These are phyloP conservation scores for Euproctis similis DNA, from an alignment of 2,888 invertebrate genomes.

Conservation along the genomic window DNA sequence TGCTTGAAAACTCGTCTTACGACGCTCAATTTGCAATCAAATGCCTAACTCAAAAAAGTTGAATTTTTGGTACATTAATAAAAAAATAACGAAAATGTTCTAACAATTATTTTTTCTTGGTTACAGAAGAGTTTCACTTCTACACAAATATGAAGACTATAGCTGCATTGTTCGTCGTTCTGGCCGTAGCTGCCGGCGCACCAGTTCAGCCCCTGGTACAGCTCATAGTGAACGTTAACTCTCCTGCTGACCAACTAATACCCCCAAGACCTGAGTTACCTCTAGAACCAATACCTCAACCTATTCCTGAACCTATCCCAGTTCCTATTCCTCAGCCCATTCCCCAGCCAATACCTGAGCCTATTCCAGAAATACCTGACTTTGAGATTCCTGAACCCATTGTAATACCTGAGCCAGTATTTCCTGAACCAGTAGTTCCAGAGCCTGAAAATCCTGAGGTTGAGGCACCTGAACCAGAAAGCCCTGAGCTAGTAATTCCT, in stretches of 20 bases:
- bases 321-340: too few relatives aligned
- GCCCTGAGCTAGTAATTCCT: too few relatives aligned
- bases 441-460: slow-evolving; percentile 12
- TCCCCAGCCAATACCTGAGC: slow-evolving; percentile 1
- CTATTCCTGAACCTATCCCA: too few relatives aligned
- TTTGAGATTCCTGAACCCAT: slow-evolving; percentile 9
- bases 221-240: slow-evolving; percentile 42
- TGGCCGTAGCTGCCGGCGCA: slow-evolving; percentile 39
- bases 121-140: too few relatives aligned
- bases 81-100: too few relatives aligned
- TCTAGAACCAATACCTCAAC: too few relatives aligned
- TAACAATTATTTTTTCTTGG: too few relatives aligned
- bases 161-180: slow-evolving; percentile 34
- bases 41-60: too few relatives aligned
- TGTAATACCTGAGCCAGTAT: slow-evolving; percentile 6
- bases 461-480: slow-evolving; percentile 9
- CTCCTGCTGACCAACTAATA: slow-evolving; percentile 13
- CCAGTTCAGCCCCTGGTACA: slow-evolving; percentile 40
- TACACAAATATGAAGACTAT: slow-evolving; percentile 35
- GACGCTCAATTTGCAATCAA: too few relatives aligned
- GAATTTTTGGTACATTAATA: too few relatives aligned
- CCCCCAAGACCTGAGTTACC: slow-evolving; percentile 9
- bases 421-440: slow-evolving; percentile 13
- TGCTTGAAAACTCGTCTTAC: too few relatives aligned
- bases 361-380: slow-evolving; percentile 7